phyloP scores from a whole-genome alignment of 1,140 invertebrate genomes.

The Sitobion miscanthi region DNA sequence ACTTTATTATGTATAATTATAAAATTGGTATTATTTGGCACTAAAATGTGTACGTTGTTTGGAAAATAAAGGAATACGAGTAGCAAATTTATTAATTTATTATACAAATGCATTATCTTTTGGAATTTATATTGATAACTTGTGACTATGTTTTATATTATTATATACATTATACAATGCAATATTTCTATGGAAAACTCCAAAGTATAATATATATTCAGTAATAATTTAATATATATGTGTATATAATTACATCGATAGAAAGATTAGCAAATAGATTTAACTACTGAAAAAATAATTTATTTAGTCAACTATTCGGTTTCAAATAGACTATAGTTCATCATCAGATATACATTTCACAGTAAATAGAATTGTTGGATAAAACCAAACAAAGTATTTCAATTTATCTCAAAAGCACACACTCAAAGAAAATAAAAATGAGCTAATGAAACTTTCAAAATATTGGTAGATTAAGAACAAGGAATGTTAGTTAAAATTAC shows the following conservation, averaged over 20 bases:
- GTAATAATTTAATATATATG: background rate
- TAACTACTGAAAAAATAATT: background rate
- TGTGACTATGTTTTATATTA: background rate
- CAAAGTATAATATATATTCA: slow-evolving; percentile 25
- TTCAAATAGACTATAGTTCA: background rate
- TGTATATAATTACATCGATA: background rate
- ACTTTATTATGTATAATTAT: slow-evolving; percentile 15
- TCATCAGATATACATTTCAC: background rate
- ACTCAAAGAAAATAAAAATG: background rate
- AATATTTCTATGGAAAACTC: slow-evolving; percentile 6
- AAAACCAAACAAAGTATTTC: background rate
- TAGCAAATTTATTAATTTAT: background rate
- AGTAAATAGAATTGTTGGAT: background rate
- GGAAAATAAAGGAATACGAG: slow-evolving; percentile 2
- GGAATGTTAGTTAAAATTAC: slow-evolving; percentile 41
- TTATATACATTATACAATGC: background rate
- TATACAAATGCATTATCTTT: background rate
- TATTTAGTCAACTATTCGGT: background rate
- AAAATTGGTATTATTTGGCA: slow-evolving; percentile 33
- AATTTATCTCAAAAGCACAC: background rate
- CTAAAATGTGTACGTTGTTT: slow-evolving; percentile 21
- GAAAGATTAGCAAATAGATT: background rate
- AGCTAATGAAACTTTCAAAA: slow-evolving; percentile 18
- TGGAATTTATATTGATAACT: background rate
- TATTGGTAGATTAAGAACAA: slow-evolving; percentile 20